Base-by-base conservation (phyloP, 1,140 invertebrate genomes). In the Hesperophylax magnus region DNA sequence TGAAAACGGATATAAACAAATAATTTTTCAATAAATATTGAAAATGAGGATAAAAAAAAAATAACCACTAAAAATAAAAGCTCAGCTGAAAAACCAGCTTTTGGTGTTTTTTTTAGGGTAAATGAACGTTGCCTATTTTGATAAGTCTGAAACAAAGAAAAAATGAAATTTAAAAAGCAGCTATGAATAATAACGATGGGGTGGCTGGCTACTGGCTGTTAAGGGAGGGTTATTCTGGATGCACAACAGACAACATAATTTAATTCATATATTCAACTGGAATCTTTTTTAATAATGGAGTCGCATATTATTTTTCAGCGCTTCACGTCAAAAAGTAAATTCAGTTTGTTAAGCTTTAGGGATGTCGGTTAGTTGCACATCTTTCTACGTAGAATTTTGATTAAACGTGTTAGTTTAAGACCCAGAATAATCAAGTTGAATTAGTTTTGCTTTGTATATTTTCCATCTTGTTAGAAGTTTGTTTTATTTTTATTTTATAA, bases 211-310 rank as follows among this genome's bases (percentile, higher is more conserved):
- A 7, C 5, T 20, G 17, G 6, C 5, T 7, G 8, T 5, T 5
- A 8, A 27, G 11, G 60, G 22, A 14, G 60, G 61, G 18, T 58
- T 58, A 58, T 67, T 11, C 58, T 20, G 31, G 22, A 67, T 31
- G 63, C 31, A 67, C 27, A 34, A 39, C 18, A 52, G 39, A 71
- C 67, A 31, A 69, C 69, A 72, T 79, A 79, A 79, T 79, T 56
- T 60, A 53, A 79, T 79, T 79, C 77, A 79, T 79, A 39, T 79
- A 79, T 79, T 79, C 77, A 72, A 71, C 65, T 27, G 54, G 53
- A 67, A 79, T 71, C 71, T 67, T 79, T 79, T 79, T 79, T 79
- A 79, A 79, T 79, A 79, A 79, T 72, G 47, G 76, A 52, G 52
- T 78, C 39, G 53, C 76, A 78, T 78, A 78, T 78, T 78, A 47